Percentiles rank a stretch among this genome's conserved stretches.
Conservation (phyloP, 2,797 vertebrate genomes). For the Esox lucius region DNA sequence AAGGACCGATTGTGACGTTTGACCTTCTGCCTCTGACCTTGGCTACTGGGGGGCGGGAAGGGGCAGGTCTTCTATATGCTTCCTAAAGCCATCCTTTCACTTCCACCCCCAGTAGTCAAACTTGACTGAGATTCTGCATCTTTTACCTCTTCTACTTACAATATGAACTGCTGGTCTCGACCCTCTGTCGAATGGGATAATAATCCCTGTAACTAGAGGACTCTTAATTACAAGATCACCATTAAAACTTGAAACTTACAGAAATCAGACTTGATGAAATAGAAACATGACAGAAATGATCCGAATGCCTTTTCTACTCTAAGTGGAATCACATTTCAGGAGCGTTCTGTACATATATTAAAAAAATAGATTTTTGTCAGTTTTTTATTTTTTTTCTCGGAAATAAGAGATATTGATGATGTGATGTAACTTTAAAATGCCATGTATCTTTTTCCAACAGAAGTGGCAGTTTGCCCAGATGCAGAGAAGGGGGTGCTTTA, state of each 20-base stretch:
- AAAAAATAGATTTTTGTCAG: conserved; percentile 44
- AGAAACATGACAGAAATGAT: conserved; percentile 69
- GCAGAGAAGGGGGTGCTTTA: conserved; percentile 85
- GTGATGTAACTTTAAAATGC: conserved; percentile 63
- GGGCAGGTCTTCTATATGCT: conserved; percentile 66
- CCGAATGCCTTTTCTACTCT: conserved; percentile 80
- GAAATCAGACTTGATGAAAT: conserved; percentile 75
- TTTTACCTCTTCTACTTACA: conserved; percentile 70
- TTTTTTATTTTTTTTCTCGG: conserved; percentile 67
- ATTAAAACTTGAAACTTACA: conserved; percentile 80
- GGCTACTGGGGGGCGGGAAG: conserved; percentile 65
- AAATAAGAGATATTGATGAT: conserved; percentile 70
- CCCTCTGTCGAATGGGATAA: conserved; percentile 17
- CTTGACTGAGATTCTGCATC: conserved; percentile 58
- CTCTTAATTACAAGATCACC: conserved; percentile 70
- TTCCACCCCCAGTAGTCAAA: conserved; percentile 64
- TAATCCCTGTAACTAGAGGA: conserved; percentile 52
- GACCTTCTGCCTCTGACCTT: conserved; percentile 60
- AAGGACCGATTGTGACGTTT: conserved; percentile 56
- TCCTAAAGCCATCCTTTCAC: conserved; percentile 71
- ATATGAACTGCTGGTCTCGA: conserved; percentile 51
- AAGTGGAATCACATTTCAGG: conserved; percentile 81
- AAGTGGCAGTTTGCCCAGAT: conserved; percentile 75
- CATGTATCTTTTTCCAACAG: conserved; percentile 75
- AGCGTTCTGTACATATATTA: conserved; percentile 82